Evolutionary conservation across 2,113 vertebrate species (phyloP), one percentile per base, ranked within the genome.

Genomic region (Lepidothrix coronata): DNA sequence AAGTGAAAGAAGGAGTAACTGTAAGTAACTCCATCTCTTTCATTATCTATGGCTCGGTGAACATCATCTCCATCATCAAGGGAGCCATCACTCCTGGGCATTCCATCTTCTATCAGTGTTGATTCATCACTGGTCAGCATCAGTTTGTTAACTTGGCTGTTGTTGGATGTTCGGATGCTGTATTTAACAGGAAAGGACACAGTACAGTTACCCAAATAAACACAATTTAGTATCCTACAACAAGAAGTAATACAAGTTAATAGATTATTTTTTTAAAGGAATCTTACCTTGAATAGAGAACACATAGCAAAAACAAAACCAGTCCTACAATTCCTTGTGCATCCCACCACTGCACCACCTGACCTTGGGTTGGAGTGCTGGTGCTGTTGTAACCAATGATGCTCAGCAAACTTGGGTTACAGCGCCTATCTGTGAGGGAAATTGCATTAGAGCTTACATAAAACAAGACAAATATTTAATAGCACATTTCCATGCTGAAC

Each of bases 1-100:
- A 99, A 99, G 96, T 99, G 99, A 92, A 99, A 99, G 98, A 99
- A 99, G 25, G 99, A 99, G 78, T 99, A 99, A 76, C 99, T 99
- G 95, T 99, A 99, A 39, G 99, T 99, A 88, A 99, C 99, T 3
- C 99, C 99, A 15, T 99, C 99, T 81, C 97, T 98, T 97, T 99
- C 99, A 0, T 99, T 99, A 96, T 99, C 99, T 57, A 99, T 78
- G 21, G 99, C 99, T 51, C 99, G 97, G 92, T 97, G 98, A 25
- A 73, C 49, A 35, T 97, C 95, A 6, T 98, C 98, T 8, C 97
- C 97, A 65, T 98, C 99, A 67, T 99, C 99, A 3, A 98, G 97
- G 23, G 98, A 98, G 59, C 96, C 97, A 8, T 99, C 99, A 1
- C 94, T 96, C 75, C 98, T 97, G 87, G 98, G 96, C 37, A 98